Base-by-base conservation (phyloP, 2,888 invertebrate species). In the Tetropium fuscum region DNA sequence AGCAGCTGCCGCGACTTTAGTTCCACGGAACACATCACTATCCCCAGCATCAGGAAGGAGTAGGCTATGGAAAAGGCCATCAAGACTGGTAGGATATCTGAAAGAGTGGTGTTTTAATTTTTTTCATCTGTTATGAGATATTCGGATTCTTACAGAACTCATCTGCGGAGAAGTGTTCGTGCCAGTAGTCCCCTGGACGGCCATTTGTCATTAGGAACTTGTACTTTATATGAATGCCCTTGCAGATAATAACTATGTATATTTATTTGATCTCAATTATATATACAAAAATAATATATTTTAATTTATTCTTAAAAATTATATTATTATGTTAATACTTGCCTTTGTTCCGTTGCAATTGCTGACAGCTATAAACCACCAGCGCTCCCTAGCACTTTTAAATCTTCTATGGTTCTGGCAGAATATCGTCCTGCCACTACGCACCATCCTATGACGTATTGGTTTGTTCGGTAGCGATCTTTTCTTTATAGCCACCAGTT, bases 321-420 rank as follows among this genome's bases (percentile, higher is more conserved):
- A n/a, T n/a, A n/a, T n/a, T n/a, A n/a, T n/a, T n/a, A n/a, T n/a
- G n/a, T n/a, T n/a, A n/a, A 41, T 30, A 27, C 56, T 58, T 74
- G 89, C 89, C 84, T 87, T 87, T 18, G 83, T 83, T 34, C 86
- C 86, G 43, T 89, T 87, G 76, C 95, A 95, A 74, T 93, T 93
- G 64, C 92, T 90, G 25, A 95, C 83, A 1, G 93, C 95, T 22
- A 97, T 87, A 74, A 94, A 97, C 97, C 97, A 97, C 97, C 97
- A 97, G 19, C 97, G 82, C 74, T 94, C 95, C 47, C 97, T 85
- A 0, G 90, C 87, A 0, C 94, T 93, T 2, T 89, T 83, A 78
- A 95, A 96, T 51, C 88, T 84, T 49, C 94, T 83, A 0, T 88
- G 84, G 72, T 89, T 89, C 68, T 86, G 87, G 69, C 91, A 91